Conservation (phyloP, 2,888 invertebrate genomes). For the Lochmaea crataegi region DNA sequence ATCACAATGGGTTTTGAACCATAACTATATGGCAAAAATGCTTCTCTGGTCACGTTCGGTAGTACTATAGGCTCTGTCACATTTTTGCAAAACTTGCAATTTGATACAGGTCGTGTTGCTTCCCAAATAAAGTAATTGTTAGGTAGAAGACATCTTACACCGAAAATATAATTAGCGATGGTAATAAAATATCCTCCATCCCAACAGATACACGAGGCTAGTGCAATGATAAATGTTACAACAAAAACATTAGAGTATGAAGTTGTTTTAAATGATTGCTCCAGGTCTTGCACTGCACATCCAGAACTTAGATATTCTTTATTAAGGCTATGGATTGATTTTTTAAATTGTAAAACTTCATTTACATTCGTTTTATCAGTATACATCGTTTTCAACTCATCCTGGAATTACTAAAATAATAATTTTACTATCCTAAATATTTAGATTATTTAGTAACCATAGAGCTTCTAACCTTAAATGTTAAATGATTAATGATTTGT, state of each 20-base stretch:
- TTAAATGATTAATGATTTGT: too few species aligned
- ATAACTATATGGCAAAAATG: slow-evolving; percentile 81
- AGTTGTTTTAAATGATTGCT: slow-evolving; percentile 27
- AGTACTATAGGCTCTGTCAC: slow-evolving; percentile 76
- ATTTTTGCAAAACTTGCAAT: slow-evolving; percentile 82
- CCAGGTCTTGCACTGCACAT: slow-evolving; percentile 42
- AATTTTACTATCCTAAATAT: not conserved
- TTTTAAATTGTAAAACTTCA: slow-evolving; percentile 26
- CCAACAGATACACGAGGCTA: slow-evolving; percentile 18
- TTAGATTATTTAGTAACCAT: too few species aligned
- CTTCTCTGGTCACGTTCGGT: slow-evolving; percentile 74
- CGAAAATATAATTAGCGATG: slow-evolving; percentile 62
- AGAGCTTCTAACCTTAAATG: too few species aligned
- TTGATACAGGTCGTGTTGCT: slow-evolving; percentile 83
- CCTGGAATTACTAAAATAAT: not conserved
- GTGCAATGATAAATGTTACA: slow-evolving; percentile 15
- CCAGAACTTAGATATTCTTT: slow-evolving; percentile 43
- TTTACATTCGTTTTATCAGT: slow-evolving; percentile 11
- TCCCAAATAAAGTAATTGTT: slow-evolving; percentile 91
- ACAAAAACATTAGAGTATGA: slow-evolving; percentile 13
- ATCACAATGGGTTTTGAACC: slow-evolving; percentile 83
- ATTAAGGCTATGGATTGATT: slow-evolving; percentile 36
- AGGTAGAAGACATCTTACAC: slow-evolving; percentile 80
- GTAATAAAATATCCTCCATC: slow-evolving; percentile 14
- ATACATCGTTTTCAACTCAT: slow-evolving; percentile 23